phyloP scores from a whole-genome alignment of 2,797 vertebrate genomes.

The Esox lucius region DNA sequence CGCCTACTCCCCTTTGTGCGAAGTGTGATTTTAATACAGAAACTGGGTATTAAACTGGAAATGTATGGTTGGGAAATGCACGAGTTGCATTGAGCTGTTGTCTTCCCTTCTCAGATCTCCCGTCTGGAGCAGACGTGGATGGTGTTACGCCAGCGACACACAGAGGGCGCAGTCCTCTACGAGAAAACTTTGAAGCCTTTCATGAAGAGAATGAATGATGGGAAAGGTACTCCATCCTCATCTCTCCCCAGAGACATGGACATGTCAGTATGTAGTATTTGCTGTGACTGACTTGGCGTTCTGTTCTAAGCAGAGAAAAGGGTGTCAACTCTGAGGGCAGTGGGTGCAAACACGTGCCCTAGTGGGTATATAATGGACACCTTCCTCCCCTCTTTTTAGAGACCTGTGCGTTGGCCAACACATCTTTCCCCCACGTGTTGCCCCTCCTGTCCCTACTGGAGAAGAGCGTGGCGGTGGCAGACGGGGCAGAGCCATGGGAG shows the following conservation, averaged over 20 bases:
- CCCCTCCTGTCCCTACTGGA: slow-evolving; percentile 90
- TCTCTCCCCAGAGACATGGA: neutral
- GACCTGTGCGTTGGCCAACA: slow-evolving; percentile 80
- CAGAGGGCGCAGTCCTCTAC: slow-evolving; percentile 90
- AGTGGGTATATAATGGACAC: neutral
- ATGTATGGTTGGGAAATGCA: neutral
- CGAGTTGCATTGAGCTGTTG: neutral
- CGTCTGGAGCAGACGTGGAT: slow-evolving; percentile 91
- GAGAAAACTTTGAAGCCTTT: slow-evolving; percentile 94
- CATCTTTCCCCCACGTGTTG: slow-evolving; percentile 87
- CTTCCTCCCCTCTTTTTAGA: slow-evolving; percentile 65
- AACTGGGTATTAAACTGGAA: too few species aligned
- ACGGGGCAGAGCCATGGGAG: slow-evolving; percentile 86
- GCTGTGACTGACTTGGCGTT: too few species aligned
- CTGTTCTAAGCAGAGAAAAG: neutral
- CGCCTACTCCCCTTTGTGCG: too few species aligned
- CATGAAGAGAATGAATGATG: slow-evolving; percentile 88
- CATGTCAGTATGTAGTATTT: neutral
- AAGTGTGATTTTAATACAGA: too few species aligned
- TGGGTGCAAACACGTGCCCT: neutral
- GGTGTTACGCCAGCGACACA: slow-evolving; percentile 87
- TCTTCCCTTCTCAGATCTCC: slow-evolving; percentile 74
- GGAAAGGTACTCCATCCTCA: slow-evolving; percentile 79
- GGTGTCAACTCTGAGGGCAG: neutral
- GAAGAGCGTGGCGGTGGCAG: slow-evolving; percentile 70